A percentile compares a stretch with the other conserved stretches of the same genome.
Evolutionary conservation across 2,113 vertebrate genomes (phyloP).

Genomic region (Speoplatyrhinus poulsoni): DNA sequence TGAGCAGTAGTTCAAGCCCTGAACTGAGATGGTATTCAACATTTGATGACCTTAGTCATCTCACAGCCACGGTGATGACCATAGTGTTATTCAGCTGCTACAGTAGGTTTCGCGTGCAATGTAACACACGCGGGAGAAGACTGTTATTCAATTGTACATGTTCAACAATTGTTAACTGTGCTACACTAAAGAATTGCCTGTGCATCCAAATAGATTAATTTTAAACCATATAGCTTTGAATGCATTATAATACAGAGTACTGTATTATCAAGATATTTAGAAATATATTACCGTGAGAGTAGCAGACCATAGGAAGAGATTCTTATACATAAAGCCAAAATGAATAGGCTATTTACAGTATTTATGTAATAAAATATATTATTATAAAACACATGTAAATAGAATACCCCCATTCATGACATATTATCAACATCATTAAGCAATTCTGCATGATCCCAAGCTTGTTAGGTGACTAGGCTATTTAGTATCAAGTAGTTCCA

Average conservation of each 20-base stretch:
- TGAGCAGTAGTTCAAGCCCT: constrained; percentile 31
- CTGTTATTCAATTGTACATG: too few species aligned
- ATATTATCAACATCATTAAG: background rate
- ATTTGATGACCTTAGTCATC: constrained; percentile 37
- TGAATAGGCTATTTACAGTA: background rate
- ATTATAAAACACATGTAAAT: background rate
- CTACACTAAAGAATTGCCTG: too few species aligned
- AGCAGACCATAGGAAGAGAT: too few species aligned
- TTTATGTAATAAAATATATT: background rate
- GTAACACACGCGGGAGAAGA: too few species aligned
- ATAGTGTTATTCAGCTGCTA: background rate
- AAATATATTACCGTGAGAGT: too few species aligned
- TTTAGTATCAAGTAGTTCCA: background rate
- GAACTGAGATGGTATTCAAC: constrained; percentile 25
- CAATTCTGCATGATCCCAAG: background rate
- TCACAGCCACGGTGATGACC: constrained; percentile 22
- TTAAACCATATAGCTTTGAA: too few species aligned
- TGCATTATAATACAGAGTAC: too few species aligned
- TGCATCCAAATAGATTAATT: too few species aligned
- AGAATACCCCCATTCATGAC: background rate
- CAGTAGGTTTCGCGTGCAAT: too few species aligned
- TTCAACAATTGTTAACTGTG: too few species aligned
- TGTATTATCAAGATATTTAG: too few species aligned
- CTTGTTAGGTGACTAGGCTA: background rate
- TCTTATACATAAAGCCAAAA: too few species aligned